Conservation (phyloP, 2,888 invertebrate species). For the Sinohyriopsis cumingii region DNA sequence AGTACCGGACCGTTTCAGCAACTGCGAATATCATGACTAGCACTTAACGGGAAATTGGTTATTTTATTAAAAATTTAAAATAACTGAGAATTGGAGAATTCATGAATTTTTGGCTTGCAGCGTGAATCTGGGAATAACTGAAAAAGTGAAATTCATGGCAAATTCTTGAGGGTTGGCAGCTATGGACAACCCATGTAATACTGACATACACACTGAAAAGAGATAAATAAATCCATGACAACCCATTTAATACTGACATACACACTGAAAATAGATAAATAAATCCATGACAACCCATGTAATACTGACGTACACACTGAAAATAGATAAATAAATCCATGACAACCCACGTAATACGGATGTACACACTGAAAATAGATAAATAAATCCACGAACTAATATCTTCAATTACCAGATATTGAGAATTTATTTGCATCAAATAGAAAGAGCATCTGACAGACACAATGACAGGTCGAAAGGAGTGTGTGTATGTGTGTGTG, state of each 20-base stretch:
- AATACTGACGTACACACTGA: conserved; percentile 73
- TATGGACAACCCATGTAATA: conserved; percentile 65
- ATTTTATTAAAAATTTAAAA: too few relatives aligned
- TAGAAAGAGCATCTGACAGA: neutral
- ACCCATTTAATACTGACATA: conserved; percentile 65
- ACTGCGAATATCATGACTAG: too few relatives aligned
- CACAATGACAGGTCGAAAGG: neutral
- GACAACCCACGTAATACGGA: too few relatives aligned
- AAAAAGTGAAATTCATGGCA: too few relatives aligned
- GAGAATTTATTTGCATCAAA: neutral
- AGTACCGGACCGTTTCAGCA: too few relatives aligned
- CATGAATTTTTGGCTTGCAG: too few relatives aligned
- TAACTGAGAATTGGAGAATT: too few relatives aligned
- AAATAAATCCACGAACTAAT: neutral
- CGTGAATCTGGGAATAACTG: too few relatives aligned
- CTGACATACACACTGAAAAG: conserved; percentile 73
- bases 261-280: too few relatives aligned
- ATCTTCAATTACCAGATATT: neutral
- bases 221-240: conserved; percentile 57
- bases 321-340: conserved; percentile 29
- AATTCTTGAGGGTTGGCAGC: too few relatives aligned
- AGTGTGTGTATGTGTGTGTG: too few relatives aligned
- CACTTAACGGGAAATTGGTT: too few relatives aligned
- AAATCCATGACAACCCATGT: conserved; percentile 64
- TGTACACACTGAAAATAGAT: conserved; percentile 72